These are phyloP conservation scores for Theocolax elegans DNA, from an alignment of 1,140 invertebrate genomes.

Conservation along the genomic window DNA sequence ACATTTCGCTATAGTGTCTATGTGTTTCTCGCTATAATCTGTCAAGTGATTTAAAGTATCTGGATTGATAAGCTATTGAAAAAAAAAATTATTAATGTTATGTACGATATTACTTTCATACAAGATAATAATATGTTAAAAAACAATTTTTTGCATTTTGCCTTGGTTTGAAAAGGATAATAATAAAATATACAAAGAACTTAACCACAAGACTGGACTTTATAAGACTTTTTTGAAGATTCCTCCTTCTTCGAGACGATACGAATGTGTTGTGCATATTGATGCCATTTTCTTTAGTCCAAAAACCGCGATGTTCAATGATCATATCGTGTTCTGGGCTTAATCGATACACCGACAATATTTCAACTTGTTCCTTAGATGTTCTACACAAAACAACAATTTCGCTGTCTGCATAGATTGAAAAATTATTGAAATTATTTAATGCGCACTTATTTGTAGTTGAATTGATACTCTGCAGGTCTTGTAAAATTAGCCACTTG, in stretches of 20 bases:
- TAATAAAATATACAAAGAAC: too few relatives aligned
- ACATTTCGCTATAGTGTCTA: slow-evolving; percentile 74
- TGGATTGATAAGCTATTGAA: slow-evolving; percentile 67
- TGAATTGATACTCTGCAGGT: slow-evolving; percentile 25
- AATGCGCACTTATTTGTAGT: slow-evolving; percentile 6
- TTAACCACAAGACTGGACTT: slow-evolving; percentile 56
- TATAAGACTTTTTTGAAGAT: slow-evolving; percentile 49
- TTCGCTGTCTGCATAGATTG: slow-evolving; percentile 55
- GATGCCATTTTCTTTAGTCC: slow-evolving; percentile 47
- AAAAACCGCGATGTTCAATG: slow-evolving; percentile 53
- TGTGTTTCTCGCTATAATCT: slow-evolving; percentile 71
- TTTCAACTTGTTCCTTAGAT: not conserved
- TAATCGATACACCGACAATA: slow-evolving; percentile 52
- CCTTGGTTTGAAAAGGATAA: too few relatives aligned
- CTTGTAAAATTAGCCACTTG: slow-evolving; percentile 55
- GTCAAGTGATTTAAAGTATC: slow-evolving; percentile 72
- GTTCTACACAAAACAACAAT: slow-evolving; percentile 32
- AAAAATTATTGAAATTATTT: slow-evolving; percentile 40
- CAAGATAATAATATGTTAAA: not conserved
- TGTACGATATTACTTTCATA: not conserved
- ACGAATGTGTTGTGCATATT: slow-evolving; percentile 21
- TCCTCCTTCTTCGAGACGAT: slow-evolving; percentile 48
- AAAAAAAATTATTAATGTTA: not conserved
- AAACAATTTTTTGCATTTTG: not conserved
- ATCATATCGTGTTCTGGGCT: slow-evolving; percentile 39